Base-by-base conservation (phyloP, 2,113 vertebrate genomes). In the Chlorocebus sabaeus region DNA sequence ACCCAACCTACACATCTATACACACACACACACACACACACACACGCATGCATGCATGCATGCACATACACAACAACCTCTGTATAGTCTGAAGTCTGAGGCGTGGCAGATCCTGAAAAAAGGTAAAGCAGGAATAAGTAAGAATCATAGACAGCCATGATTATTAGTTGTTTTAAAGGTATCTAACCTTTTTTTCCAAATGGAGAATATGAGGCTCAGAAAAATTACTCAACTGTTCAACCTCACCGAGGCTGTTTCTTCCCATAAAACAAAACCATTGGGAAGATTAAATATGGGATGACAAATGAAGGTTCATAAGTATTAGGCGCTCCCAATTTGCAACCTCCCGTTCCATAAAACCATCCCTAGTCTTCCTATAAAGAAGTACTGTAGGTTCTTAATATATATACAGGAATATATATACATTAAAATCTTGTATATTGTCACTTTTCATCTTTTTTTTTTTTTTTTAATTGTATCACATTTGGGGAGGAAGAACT, bases 401-500 rank as follows among this genome's bases (percentile, higher is more conserved):
- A 50, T 25, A 17, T 85, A 57, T 38, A 8, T 50, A 27, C 25
- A 76, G 27, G 59, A 96, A 61, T 90, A 59, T 27, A 75, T 55
- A 55, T 55, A 55, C 52, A 55, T 20, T 3, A 67, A 78, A 95
- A 48, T 20, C 27, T 52, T 86, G 4, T 86, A 30, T 57, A 81
- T 48, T 20, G 78, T 73, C 23, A 70, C 5, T 83, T 75, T 95
- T 73, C 82, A 18, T 30, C 48, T 30, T 30, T 75, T 92, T 93
- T 97, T 43, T 40, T 40, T 40, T 0, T 93, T 20, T 93, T 92
- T 30, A 92, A 23, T 91, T 48, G 16, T 1, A 61, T 59, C 35
- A 57, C 38, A 87, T 96, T 78, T 89, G 45, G 12, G 12, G 40
- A 87, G 48, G 38, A 89, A 91, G 22, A 50, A 52, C 48, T 96